These are phyloP conservation scores for Tetranychus cinnabarinus DNA, from an alignment of 1,140 invertebrate genomes.

Conservation along the genomic window DNA sequence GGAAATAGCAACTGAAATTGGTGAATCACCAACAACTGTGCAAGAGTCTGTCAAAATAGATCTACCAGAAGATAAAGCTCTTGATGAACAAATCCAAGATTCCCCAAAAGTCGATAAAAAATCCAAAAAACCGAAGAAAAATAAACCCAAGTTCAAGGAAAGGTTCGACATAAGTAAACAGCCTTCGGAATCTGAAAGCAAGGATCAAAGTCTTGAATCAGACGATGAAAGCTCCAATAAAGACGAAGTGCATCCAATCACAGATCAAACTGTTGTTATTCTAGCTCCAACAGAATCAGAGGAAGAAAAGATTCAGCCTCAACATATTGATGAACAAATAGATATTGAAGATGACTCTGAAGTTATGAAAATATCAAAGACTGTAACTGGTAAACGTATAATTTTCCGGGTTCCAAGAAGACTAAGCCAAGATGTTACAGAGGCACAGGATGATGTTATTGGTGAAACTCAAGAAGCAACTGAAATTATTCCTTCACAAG, in stretches of 20 bases:
- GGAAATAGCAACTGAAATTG: background rate
- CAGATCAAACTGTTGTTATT: background rate
- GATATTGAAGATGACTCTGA: too few species aligned
- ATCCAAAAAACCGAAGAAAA: background rate
- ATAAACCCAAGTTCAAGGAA: too few species aligned
- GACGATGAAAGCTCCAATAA: background rate
- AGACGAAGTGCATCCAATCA: background rate
- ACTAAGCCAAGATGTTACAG: too few species aligned
- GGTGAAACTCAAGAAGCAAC: background rate
- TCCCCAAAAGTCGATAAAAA: background rate
- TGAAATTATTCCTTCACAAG: background rate
- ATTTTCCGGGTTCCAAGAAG: too few species aligned
- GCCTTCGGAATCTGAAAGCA: background rate
- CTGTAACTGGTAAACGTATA: too few species aligned
- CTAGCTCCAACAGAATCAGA: background rate
- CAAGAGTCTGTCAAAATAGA: background rate
- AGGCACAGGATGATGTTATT: background rate
- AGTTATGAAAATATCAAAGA: too few species aligned
- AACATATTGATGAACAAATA: too few species aligned
- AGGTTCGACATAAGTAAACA: background rate
- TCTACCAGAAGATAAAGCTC: background rate
- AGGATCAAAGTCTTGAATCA: background rate
- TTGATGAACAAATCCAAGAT: too few species aligned
- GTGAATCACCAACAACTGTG: background rate
- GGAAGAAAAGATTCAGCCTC: too few species aligned